These are phyloP conservation scores for Idaea dimidiata DNA, from an alignment of 2,888 invertebrate species.

Conservation along the genomic window DNA sequence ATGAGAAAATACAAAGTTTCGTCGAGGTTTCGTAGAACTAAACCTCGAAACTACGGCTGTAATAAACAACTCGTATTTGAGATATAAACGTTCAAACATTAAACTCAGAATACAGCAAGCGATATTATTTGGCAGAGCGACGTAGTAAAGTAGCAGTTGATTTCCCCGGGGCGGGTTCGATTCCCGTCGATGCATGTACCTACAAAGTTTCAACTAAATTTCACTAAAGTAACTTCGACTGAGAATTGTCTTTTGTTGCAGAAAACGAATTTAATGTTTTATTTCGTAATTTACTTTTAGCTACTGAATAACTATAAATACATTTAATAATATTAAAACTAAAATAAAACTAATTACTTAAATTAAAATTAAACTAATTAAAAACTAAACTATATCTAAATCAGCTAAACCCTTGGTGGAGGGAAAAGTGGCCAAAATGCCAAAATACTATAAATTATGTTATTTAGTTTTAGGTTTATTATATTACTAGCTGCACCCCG, in stretches of 20 bases:
- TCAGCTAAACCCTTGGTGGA: too few relatives aligned
- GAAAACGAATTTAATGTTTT: neutral
- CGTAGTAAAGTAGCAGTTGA: neutral
- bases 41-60: neutral
- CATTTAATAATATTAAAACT: too few relatives aligned
- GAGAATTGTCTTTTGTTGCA: neutral
- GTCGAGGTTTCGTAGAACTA: neutral
- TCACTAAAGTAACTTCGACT: neutral
- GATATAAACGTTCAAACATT: neutral
- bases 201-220: neutral
- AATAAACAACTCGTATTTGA: neutral
- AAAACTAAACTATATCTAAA: too few relatives aligned
- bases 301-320: too few relatives aligned
- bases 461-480: too few relatives aligned
- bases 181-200: neutral
- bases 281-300: neutral
- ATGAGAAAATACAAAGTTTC: neutral
- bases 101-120: neutral
- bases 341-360: too few relatives aligned
- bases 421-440: too few relatives aligned
- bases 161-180: conserved; percentile 1
- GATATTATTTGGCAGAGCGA: neutral
- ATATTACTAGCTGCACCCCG: too few relatives aligned
- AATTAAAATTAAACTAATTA: too few relatives aligned
- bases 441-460: too few relatives aligned